Percentiles rank a stretch among this genome's conserved stretches.
Evolutionary conservation across 2,797 vertebrate genomes (phyloP).

Genomic region (Micrastur ruficollis): DNA sequence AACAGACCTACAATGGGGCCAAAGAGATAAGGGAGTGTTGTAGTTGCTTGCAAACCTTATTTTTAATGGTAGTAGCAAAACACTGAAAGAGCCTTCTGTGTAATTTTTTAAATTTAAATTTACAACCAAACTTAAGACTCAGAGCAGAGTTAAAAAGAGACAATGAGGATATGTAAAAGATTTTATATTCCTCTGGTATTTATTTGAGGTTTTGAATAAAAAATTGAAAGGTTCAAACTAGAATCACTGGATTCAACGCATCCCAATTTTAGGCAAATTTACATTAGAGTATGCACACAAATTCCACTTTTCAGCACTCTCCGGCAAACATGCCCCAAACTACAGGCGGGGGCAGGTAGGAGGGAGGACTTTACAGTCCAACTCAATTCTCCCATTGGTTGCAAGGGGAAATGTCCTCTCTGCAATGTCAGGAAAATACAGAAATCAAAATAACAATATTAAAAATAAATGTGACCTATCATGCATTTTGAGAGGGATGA

Average conservation of each 20-base stretch:
- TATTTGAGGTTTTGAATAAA: background rate
- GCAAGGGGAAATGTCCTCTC: background rate
- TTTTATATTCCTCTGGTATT: background rate
- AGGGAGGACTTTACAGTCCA: background rate
- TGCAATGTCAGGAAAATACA: background rate
- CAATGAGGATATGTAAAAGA: background rate
- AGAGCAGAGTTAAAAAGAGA: background rate
- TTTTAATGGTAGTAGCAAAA: background rate
- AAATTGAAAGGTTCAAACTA: background rate
- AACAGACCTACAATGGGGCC: background rate
- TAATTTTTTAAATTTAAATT: background rate
- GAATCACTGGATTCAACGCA: background rate
- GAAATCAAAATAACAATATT: background rate
- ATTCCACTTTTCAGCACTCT: background rate
- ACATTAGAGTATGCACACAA: background rate
- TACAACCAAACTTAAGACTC: background rate
- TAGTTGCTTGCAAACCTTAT: background rate
- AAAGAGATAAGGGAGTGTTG: background rate
- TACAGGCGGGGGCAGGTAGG: background rate
- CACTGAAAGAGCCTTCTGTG: background rate
- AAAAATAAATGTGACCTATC: background rate
- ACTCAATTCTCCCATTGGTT: background rate
- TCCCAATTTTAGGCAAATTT: background rate
- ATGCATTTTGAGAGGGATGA: background rate
- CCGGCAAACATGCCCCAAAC: background rate